Evolutionary conservation across 2,888 invertebrate species (phyloP).

Genomic region (Rhingia campestris): DNA sequence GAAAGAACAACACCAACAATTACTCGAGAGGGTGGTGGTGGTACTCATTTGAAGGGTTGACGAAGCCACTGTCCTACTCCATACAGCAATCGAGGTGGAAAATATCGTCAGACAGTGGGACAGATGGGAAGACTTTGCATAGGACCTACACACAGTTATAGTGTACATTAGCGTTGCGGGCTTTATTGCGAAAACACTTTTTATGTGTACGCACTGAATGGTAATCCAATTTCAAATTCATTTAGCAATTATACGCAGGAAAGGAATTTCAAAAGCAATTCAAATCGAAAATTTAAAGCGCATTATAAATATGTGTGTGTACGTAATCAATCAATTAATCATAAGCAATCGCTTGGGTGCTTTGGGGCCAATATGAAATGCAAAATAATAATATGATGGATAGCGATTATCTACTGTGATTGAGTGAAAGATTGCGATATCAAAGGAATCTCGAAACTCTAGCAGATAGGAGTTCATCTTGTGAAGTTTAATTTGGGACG

Average conservation of each 20-base stretch:
- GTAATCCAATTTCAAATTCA: conserved; percentile 70
- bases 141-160: too few species aligned
- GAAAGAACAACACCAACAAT: conserved; percentile 14
- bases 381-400: too few species aligned
- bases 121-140: not conserved
- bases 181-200: conserved; percentile 33
- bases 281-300: conserved; percentile 61
- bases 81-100: conserved; percentile 53
- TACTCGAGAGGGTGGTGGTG: not conserved
- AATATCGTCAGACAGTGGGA: conserved; percentile 53
- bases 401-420: too few species aligned
- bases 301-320: conserved; percentile 34
- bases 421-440: too few species aligned
- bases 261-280: conserved; percentile 62
- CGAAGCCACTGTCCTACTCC: conserved; percentile 68
- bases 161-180: not conserved
- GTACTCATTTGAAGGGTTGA: conserved; percentile 16
- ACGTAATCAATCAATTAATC: conserved; percentile 67
- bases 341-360: not conserved
- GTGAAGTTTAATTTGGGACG: too few species aligned
- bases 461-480: too few species aligned
- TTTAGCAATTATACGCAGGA: conserved; percentile 60
- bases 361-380: too few species aligned
- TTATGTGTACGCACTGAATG: conserved; percentile 56
- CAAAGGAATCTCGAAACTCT: too few species aligned